Conservation (phyloP, 2,888 invertebrate genomes). For the Entomobrya proxima region DNA sequence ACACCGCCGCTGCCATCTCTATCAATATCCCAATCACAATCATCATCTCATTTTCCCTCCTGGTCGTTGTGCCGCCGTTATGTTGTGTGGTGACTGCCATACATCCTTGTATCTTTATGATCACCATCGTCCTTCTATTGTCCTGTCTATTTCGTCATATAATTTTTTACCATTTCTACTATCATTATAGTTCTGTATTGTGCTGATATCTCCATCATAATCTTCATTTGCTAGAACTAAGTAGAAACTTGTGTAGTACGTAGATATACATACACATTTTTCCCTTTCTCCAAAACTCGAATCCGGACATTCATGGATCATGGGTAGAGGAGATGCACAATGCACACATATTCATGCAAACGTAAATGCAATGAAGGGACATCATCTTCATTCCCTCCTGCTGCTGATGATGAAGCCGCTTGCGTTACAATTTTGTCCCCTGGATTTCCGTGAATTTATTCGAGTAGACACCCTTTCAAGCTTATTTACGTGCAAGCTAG, state of each 20-base stretch:
- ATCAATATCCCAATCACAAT: constrained; percentile 57
- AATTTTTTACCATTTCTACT: constrained; percentile 2
- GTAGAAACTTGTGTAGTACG: not conserved
- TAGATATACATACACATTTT: not conserved
- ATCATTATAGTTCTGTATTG: not conserved
- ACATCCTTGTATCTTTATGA: constrained; percentile 4
- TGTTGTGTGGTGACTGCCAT: constrained; percentile 8
- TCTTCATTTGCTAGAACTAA: constrained; percentile 16
- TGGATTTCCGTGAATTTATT: constrained; percentile 61
- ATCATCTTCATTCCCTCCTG: constrained; percentile 57
- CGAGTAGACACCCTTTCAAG: constrained; percentile 47
- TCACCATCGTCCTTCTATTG: constrained; percentile 16
- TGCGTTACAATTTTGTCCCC: constrained; percentile 46
- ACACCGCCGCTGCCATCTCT: constrained; percentile 29
- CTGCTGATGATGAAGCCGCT: constrained; percentile 38
- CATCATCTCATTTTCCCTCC: constrained; percentile 33
- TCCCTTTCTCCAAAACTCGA: not conserved
- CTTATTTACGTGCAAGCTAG: constrained; percentile 11
- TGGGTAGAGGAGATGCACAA: not conserved
- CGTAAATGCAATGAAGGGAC: not conserved
- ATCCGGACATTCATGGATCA: not conserved
- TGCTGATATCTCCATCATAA: not conserved
- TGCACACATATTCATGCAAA: not conserved
- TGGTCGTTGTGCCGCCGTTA: constrained; percentile 3
- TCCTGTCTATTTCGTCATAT: constrained; percentile 15